Percentiles rank a stretch among this genome's conserved stretches.
Evolutionary conservation across 1,140 invertebrate species (phyloP).

Genomic region (Eriocheir sinensis): DNA sequence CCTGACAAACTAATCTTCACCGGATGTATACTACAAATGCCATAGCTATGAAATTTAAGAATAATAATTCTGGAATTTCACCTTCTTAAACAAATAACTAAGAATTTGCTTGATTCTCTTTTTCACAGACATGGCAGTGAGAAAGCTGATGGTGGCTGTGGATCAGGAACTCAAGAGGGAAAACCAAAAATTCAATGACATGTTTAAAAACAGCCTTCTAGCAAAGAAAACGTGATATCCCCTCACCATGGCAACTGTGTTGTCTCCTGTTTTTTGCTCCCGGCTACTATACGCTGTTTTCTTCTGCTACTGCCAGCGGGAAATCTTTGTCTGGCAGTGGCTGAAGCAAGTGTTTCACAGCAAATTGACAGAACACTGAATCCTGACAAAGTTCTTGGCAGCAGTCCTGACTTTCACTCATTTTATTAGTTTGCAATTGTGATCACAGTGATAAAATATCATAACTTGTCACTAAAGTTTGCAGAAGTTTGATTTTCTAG

Average conservation of each 20-base stretch:
- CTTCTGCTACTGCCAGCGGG: neutral
- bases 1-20: too few relatives aligned
- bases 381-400: too few relatives aligned
- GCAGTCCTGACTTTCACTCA: neutral
- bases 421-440: neutral
- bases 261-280: neutral
- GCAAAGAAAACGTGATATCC: conserved; percentile 61
- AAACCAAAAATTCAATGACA: conserved; percentile 70
- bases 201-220: conserved; percentile 69
- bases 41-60: too few relatives aligned
- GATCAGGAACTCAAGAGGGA: conserved; percentile 71
- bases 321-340: neutral
- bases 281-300: neutral
- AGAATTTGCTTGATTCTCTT: too few relatives aligned
- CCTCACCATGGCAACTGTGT: neutral
- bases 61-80: too few relatives aligned
- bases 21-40: too few relatives aligned
- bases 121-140: conserved; percentile 64
- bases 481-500: neutral
- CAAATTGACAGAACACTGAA: neutral
- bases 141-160: conserved; percentile 46
- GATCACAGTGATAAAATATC: neutral
- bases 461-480: neutral
- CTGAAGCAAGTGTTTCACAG: neutral
- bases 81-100: too few relatives aligned